These are phyloP conservation scores for Gymnocephalus cernua DNA, from an alignment of 2,113 vertebrate genomes.

Conservation along the genomic window DNA sequence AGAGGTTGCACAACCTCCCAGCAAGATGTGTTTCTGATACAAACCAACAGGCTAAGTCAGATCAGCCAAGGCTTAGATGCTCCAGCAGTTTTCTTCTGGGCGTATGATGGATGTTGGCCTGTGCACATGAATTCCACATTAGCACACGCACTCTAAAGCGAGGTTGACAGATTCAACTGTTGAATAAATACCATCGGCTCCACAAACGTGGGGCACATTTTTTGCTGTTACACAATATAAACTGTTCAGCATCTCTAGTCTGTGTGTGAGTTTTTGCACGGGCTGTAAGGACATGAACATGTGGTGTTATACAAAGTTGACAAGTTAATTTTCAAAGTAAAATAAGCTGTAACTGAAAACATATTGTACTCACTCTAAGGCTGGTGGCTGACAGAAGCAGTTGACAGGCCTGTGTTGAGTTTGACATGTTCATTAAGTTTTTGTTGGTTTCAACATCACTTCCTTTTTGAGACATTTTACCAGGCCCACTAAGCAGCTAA, in stretches of 20 bases:
- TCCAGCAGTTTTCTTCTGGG: conserved; percentile 38
- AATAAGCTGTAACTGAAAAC: conserved; percentile 54
- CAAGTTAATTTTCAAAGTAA: conserved; percentile 52
- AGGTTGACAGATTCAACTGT: conserved; percentile 45
- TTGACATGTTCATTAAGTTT: conserved; percentile 64
- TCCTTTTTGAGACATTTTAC: conserved; percentile 42
- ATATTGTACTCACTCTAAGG: conserved; percentile 7
- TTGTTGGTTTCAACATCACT: conserved; percentile 34
- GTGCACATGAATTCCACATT: conserved; percentile 37
- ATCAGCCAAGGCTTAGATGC: conserved; percentile 40
- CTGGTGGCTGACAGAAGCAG: conserved; percentile 22
- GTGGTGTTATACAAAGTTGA: conserved; percentile 41
- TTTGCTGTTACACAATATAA: conserved; percentile 31
- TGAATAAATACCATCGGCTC: conserved; percentile 44
- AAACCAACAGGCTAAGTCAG: conserved; percentile 46
- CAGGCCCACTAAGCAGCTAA: conserved; percentile 16
- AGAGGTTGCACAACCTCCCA: conserved; percentile 59
- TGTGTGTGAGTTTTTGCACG: background rate
- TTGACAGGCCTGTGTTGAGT: conserved; percentile 53
- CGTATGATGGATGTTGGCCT: conserved; percentile 32
- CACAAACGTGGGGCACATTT: conserved; percentile 3
- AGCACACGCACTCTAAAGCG: conserved; percentile 27
- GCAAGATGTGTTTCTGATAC: conserved; percentile 57
- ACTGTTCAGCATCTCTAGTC: conserved; percentile 22
- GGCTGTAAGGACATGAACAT: conserved; percentile 4